Conservation (phyloP, 1,140 invertebrate genomes). For the Leptinotarsa texana region DNA sequence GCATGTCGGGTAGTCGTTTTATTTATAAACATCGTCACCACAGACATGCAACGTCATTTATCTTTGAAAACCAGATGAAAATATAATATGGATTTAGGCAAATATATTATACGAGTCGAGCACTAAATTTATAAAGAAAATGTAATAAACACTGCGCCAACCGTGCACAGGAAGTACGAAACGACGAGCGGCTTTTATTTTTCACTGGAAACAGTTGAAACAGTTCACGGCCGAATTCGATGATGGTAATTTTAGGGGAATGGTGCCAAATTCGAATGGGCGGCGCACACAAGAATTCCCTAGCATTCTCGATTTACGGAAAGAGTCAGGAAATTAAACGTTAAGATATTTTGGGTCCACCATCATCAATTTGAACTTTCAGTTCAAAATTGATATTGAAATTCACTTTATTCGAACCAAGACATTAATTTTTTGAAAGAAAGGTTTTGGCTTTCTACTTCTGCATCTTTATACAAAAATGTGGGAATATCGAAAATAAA, state of each 20-base stretch:
- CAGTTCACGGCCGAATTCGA: neutral
- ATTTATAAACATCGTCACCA: constrained; percentile 8
- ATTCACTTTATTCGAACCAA: too few species aligned
- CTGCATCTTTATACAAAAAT: too few species aligned
- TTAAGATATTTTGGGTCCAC: too few species aligned
- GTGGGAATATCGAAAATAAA: too few species aligned
- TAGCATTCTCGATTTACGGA: too few species aligned
- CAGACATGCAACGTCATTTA: constrained; percentile 5
- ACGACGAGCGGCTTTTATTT: neutral
- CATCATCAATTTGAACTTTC: too few species aligned
- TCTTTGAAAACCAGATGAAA: neutral
- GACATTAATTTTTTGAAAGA: too few species aligned
- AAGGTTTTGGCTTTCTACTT: too few species aligned
- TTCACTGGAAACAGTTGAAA: neutral
- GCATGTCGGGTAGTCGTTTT: constrained; percentile 5
- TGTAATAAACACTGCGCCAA: neutral
- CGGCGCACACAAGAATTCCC: neutral
- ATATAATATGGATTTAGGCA: constrained; percentile 6
- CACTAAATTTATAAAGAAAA: constrained; percentile 7
- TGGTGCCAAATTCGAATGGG: neutral
- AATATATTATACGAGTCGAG: constrained; percentile 3
- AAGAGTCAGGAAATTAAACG: too few species aligned
- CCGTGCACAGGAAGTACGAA: constrained; percentile 1
- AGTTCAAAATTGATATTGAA: too few species aligned
- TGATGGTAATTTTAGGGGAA: neutral